Evolutionary conservation across 2,888 invertebrate species (phyloP).

Genomic region (Caenorhabditis sp.): DNA sequence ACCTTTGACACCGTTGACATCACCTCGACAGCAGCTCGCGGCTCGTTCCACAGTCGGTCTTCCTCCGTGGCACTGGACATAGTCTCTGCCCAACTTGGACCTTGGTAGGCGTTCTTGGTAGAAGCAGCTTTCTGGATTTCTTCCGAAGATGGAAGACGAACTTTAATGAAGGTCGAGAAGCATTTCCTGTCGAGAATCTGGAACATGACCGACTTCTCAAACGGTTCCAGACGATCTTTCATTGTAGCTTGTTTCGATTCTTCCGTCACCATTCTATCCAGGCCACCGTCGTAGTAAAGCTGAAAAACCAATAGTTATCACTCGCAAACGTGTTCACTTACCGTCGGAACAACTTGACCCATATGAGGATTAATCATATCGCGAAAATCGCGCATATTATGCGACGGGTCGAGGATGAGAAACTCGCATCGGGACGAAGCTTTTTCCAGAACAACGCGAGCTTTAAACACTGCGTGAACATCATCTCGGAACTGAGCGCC

Average conservation of each 20-base stretch:
- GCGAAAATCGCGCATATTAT: constrained; percentile 29
- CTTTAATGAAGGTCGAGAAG: constrained; percentile 67
- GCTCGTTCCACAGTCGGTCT: constrained; percentile 47
- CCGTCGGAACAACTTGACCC: constrained; percentile 41
- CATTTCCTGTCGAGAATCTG: constrained; percentile 74
- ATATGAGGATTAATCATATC: constrained; percentile 1
- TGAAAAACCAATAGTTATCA: constrained; percentile 15
- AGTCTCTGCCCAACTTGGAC: constrained; percentile 65
- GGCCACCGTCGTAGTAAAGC: constrained; percentile 71
- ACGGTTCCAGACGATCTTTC: constrained; percentile 46
- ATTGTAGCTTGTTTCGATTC: constrained; percentile 30
- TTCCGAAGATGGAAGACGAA: constrained; percentile 71
- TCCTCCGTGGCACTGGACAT: constrained; percentile 19
- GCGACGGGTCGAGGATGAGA: constrained; percentile 57
- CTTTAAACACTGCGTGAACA: not conserved
- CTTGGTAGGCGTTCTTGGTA: constrained; percentile 38
- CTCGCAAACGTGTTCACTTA: constrained; percentile 1
- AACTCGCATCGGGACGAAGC: constrained; percentile 42
- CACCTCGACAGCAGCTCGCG: constrained; percentile 25
- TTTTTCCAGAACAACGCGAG: constrained; percentile 45
- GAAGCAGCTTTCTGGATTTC: constrained; percentile 52
- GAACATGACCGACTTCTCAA: constrained; percentile 71
- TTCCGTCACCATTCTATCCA: constrained; percentile 25
- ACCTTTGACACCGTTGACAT: constrained; percentile 41
- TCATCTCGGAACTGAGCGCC: constrained; percentile 60